Evolutionary conservation across 2,888 invertebrate species (phyloP), one percentile per base, ranked within the genome.

Genomic region (Zhuqinia jingwanae): DNA sequence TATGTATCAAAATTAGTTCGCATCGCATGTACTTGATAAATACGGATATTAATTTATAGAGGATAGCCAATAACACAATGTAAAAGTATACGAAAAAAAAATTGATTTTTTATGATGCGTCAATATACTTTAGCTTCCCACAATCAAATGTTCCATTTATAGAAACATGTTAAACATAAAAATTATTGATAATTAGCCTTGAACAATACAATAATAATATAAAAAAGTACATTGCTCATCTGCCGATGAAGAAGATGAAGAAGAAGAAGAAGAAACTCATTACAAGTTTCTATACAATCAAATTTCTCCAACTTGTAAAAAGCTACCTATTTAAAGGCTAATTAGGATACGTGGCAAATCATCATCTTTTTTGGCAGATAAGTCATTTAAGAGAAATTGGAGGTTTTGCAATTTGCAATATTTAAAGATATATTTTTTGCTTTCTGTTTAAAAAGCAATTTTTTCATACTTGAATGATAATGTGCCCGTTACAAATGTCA

Each of bases 241-340:
- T 56, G n/a, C n/a, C n/a, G n/a, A n/a, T n/a, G n/a, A n/a, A n/a
- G n/a, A n/a, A n/a, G n/a, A n/a, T n/a, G n/a, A n/a, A n/a, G n/a
- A n/a, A n/a, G n/a, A n/a, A n/a, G n/a, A 53, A 47, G 20, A 20
- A 17, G 56, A 1, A 22, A 53, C n/a, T 22, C 22, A 56, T 56
- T 56, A n/a, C 56, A 36, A 11, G 17, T 65, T 10, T 36, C 11
- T n/a, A 0, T 58, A 36, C 36, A 36, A 63, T 15, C 30, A 0
- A 58, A 25, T 58, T 58, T 58, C 25, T 36, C 60, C 15, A 60
- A 27, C 15, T 56, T 22, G 60, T 25, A 60, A 60, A 60, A 60
- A 60, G 5, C 6, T 60, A 27, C n/a, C n/a, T 36, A 36, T 36
- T 60, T 60, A 60, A 60, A 27, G 60, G 22, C 60, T 60, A 60